Percentiles rank a stretch among this genome's conserved stretches.
These are phyloP conservation scores for Gila robusta DNA, from an alignment of 2,797 vertebrate genomes.

Conservation along the genomic window DNA sequence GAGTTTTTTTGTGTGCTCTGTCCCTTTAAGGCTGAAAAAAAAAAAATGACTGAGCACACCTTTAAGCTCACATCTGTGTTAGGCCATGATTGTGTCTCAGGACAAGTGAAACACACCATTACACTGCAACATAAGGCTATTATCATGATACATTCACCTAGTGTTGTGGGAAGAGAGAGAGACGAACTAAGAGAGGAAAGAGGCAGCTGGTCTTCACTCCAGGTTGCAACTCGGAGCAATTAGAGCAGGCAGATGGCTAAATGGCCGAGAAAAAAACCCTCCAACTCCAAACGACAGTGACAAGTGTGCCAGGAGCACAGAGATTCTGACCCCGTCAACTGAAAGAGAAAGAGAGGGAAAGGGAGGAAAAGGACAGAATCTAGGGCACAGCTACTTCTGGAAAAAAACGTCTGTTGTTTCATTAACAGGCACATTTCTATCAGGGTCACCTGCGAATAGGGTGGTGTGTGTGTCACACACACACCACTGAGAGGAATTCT, in stretches of 20 bases:
- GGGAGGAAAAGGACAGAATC: constrained; percentile 41
- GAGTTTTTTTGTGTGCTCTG: neutral
- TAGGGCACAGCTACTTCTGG: constrained; percentile 59
- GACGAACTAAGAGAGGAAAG: constrained; percentile 56
- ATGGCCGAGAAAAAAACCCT: constrained; percentile 47
- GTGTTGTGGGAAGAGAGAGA: constrained; percentile 52
- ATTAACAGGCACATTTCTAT: constrained; percentile 47
- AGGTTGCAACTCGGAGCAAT: constrained; percentile 82
- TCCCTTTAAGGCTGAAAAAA: constrained; percentile 3
- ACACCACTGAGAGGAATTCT: neutral
- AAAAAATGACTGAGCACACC: neutral
- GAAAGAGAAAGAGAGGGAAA: constrained; percentile 31
- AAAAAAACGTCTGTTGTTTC: constrained; percentile 46
- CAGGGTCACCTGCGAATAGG: constrained; percentile 51
- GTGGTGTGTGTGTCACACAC: neutral
- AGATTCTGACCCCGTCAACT: constrained; percentile 61
- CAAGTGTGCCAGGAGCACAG: constrained; percentile 55
- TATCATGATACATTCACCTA: constrained; percentile 57
- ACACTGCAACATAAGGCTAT: constrained; percentile 47
- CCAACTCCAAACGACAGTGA: constrained; percentile 55
- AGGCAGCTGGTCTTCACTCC: constrained; percentile 68
- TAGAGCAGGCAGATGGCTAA: constrained; percentile 81
- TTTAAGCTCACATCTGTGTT: constrained; percentile 22
- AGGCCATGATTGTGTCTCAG: constrained; percentile 31
- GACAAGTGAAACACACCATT: constrained; percentile 50